These are phyloP conservation scores for Drosophila bocqueti DNA, from an alignment of 1,140 invertebrate genomes.

Conservation along the genomic window DNA sequence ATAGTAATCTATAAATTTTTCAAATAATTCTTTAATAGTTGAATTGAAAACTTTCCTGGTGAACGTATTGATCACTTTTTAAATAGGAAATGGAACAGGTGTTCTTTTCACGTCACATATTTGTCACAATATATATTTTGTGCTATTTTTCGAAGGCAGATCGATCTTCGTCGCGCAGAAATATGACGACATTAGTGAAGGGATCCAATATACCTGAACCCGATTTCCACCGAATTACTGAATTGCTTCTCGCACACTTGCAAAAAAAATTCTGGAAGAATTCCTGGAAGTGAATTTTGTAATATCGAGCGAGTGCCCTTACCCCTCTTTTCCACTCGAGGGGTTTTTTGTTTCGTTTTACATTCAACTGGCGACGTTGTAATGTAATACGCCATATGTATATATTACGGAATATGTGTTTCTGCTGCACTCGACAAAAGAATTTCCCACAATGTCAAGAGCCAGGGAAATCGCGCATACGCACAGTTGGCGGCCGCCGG, in stretches of 20 bases:
- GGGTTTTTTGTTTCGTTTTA: conserved; percentile 51
- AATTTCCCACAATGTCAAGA: conserved; percentile 77
- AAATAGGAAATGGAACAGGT: not conserved
- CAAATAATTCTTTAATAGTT: not conserved
- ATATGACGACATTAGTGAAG: conserved; percentile 6
- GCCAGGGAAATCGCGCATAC: conserved; percentile 69
- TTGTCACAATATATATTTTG: not conserved
- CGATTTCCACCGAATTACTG: conserved; percentile 17
- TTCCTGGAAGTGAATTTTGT: conserved; percentile 73
- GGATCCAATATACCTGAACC: not conserved
- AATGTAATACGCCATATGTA: conserved; percentile 55
- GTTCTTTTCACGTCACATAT: not conserved
- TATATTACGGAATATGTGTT: conserved; percentile 25
- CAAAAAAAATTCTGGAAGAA: conserved; percentile 45
- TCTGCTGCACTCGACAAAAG: conserved; percentile 71
- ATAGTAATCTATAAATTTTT: not conserved
- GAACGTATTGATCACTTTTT: not conserved
- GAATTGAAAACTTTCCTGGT: not conserved
- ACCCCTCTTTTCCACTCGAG: conserved; percentile 21
- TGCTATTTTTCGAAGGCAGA: not conserved
- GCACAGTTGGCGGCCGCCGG: conserved; percentile 52
- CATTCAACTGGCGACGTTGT: conserved; percentile 39
- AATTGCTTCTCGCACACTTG: conserved; percentile 15
- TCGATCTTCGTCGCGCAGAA: not conserved
- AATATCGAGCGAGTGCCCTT: conserved; percentile 47